Conservation (phyloP, 2,888 invertebrate species). For the Conus canariensis region DNA sequence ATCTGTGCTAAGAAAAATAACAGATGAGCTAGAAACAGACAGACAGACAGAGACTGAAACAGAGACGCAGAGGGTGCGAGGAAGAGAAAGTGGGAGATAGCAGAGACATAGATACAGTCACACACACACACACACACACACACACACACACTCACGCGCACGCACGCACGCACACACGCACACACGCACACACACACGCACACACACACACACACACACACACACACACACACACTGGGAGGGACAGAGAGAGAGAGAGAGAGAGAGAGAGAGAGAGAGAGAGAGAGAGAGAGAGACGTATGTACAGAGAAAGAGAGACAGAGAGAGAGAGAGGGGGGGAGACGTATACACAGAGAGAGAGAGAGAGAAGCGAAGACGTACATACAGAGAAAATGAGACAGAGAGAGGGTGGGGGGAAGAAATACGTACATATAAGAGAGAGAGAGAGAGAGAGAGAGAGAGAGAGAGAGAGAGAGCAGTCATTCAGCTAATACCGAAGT, state of each 20-base stretch:
- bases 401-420: no score
- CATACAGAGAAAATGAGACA: background rate
- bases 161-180: background rate
- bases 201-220: no score
- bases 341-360: no score
- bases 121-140: background rate
- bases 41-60: constrained; percentile 39
- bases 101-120: constrained; percentile 20
- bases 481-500: no score
- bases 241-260: background rate
- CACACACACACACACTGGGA: no score
- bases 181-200: background rate
- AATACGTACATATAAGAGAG: background rate
- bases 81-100: background rate
- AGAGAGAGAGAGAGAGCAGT: no score
- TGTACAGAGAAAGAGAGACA: no score
- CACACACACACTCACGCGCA: no score
- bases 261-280: constrained; percentile 23
- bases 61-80: background rate
- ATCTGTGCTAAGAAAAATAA: background rate
- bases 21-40: constrained; percentile 23
- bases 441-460: no score
- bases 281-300: constrained; percentile 26
- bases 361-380: background rate
- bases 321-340: no score